Evolutionary conservation across 2,888 invertebrate species (phyloP).

Genomic region (Coenonympha glycerion): DNA sequence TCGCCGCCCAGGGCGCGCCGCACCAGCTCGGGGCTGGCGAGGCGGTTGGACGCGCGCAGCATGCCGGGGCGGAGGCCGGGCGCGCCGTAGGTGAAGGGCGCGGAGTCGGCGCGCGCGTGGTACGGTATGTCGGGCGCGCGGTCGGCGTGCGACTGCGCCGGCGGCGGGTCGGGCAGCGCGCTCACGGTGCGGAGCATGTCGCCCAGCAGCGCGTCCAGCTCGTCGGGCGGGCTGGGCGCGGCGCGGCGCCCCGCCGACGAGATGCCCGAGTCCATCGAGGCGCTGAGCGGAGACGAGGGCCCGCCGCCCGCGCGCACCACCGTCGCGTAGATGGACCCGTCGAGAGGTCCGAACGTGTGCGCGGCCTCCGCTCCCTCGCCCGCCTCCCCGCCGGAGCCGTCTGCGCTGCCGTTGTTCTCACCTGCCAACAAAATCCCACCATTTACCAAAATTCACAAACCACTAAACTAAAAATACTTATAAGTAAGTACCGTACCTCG

Average conservation of each 20-base stretch:
- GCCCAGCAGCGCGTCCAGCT: slow-evolving; percentile 88
- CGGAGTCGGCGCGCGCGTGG: slow-evolving; percentile 91
- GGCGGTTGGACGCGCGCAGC: slow-evolving; percentile 82
- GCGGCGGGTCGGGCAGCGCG: slow-evolving; percentile 81
- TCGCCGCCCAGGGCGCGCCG: slow-evolving; percentile 79
- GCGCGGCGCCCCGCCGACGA: slow-evolving; percentile 82
- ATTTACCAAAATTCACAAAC: not conserved
- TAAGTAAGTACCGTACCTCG: no score
- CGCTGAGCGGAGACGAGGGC: slow-evolving; percentile 83
- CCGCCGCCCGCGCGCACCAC: slow-evolving; percentile 71
- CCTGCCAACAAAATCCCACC: slow-evolving; percentile 49
- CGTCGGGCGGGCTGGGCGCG: slow-evolving; percentile 75
- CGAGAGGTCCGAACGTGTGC: slow-evolving; percentile 89
- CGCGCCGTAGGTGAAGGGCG: slow-evolving; percentile 92
- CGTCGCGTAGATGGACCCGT: slow-evolving; percentile 92
- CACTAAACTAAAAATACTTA: not conserved
- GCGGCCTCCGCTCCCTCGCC: slow-evolving; percentile 65
- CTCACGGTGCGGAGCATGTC: slow-evolving; percentile 93
- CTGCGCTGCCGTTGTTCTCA: slow-evolving; percentile 75
- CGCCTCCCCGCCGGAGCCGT: slow-evolving; percentile 66
- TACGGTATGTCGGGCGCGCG: slow-evolving; percentile 83
- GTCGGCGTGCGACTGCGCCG: slow-evolving; percentile 58
- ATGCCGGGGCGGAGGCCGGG: slow-evolving; percentile 76
- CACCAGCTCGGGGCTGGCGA: slow-evolving; percentile 89
- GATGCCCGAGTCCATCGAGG: slow-evolving; percentile 94